A percentile compares a stretch with the other conserved stretches of the same genome.
phyloP scores from a whole-genome alignment of 2,888 invertebrate genomes.

The Ophion ellenae region DNA sequence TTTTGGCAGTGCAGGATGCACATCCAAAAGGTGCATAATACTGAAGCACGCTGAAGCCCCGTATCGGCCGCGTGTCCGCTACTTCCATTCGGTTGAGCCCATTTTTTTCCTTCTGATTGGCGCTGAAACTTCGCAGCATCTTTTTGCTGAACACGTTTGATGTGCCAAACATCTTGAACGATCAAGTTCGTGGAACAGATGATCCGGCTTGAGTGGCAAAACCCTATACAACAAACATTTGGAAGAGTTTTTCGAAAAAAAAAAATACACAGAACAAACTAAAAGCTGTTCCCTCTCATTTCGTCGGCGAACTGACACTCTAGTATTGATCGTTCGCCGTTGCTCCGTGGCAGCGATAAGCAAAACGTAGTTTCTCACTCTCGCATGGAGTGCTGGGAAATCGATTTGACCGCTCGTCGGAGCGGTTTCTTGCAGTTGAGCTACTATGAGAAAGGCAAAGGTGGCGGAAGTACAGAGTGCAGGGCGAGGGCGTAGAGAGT shows the following conservation, averaged over 20 bases:
- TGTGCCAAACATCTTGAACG: too few species aligned
- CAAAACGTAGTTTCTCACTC: conserved; percentile 30
- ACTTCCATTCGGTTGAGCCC: too few species aligned
- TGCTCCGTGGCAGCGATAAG: conserved; percentile 22
- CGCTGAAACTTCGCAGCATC: too few species aligned
- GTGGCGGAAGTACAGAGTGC: conserved; percentile 8
- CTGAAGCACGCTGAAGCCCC: too few species aligned
- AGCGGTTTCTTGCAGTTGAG: conserved; percentile 24
- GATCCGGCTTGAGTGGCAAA: too few species aligned
- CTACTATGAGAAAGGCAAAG: conserved; percentile 4
- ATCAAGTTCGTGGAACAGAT: too few species aligned
- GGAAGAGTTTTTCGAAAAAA: neutral
- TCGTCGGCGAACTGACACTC: neutral
- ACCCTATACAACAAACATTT: neutral
- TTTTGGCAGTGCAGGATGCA: too few species aligned
- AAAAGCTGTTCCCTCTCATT: neutral
- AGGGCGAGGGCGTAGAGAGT: neutral
- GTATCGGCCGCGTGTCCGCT: too few species aligned
- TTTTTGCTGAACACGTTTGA: too few species aligned
- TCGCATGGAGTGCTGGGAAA: conserved; percentile 29
- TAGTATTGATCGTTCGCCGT: conserved; percentile 20
- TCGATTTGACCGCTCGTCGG: conserved; percentile 39
- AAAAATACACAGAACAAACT: neutral
- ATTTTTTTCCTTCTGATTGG: too few species aligned
- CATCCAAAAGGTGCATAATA: too few species aligned